Evolutionary conservation across 53 echinoderm and acorn worm genomes (phyloP), one percentile per base, ranked within the genome.

Genomic region (Hippasteria phrygiana): DNA sequence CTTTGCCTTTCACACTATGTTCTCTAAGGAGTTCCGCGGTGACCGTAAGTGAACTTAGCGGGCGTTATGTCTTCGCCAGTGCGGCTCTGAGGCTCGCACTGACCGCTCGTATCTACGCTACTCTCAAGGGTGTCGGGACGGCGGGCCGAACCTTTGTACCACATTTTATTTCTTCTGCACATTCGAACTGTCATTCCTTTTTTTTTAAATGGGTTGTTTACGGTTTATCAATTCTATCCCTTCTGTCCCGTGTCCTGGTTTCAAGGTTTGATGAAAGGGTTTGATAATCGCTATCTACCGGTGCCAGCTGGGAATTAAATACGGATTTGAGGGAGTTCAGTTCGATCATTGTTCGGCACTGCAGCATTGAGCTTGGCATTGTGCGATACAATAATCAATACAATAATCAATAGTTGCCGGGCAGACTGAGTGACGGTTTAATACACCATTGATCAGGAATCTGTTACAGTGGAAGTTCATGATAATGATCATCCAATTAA

Each of bases 111-210:
- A 5, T 65, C 65, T 33, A 65, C 29, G 65, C 65, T 65, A 67
- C 36, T 33, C 69, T 33, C 37, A 67, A 67, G 69, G 37, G 37
- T 33, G 35, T 33, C 69, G 69, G 69, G 69, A 33, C 34, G 69
- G 34, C 26, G 1, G 69, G 32, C 14, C 1, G 33, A 11, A 67
- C 33, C 69, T 67, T 67, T 33, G 69, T 67, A 67, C 69, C 14
- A 33, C 34, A 8, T 20, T 4, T 54, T 18, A 22, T 12, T n/a
- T 59, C 5, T 24, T 17, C 16, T 24, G 26, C 36, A 32, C 3
- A 5, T 11, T 11, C 69, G 69, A 26, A 6, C 33, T 36, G n/a
- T 59, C 26, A 59, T 24, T 59, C 8, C 8, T 26, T 24, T 22
- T 59, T 26, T 24, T 59, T 59, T 59, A 59, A 59, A 59, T 26